Base-by-base conservation (phyloP, 2,888 invertebrate genomes). In the Urechis unicinctus region DNA sequence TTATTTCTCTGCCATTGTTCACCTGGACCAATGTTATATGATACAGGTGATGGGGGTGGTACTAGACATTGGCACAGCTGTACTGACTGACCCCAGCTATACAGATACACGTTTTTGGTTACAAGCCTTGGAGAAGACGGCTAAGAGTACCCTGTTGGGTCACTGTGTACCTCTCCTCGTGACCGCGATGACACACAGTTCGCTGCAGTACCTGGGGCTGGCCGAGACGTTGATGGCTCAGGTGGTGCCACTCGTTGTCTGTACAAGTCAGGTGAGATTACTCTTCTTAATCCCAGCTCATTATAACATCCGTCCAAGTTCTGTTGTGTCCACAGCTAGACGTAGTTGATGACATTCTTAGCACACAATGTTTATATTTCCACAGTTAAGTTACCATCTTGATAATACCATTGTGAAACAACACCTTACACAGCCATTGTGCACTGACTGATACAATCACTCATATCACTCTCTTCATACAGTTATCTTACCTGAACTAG, bases 131-230 rank as follows among this genome's bases (percentile, higher is more conserved):
- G 75, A 77, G 61, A 61, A 69, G 26, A 61, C 75, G 48, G 67
- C 72, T 52, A 75, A 75, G 63, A 70, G 72, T 29, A 74, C 75
- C 3, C 62, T 75, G 5, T 64, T 77, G 22, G 77, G 77, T 42
- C 72, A 75, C 55, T 61, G 75, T 43, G 57, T 76, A 53, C 77
- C 77, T 0, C 63, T 70, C 0, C 61, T 76, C 17, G 59, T 75
- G 51, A 77, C 75, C 0, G 63, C 72, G 2, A 63, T 76, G 61
- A 75, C 73, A 26, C 74, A 76, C 54, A 61, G 57, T n/a, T 71
- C 70, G 52, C 63, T 74, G 17, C 67, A 68, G 42, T 68, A 68
- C 56, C 62, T 75, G 50, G 55, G 61, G 17, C 56, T 74, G 50
- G 74, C 75, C 3, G 69, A 73, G 51, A 58, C 64, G 21, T 65